Base-by-base conservation (phyloP, 1,140 invertebrate genomes). In the Dendrolimus kikuchii region DNA sequence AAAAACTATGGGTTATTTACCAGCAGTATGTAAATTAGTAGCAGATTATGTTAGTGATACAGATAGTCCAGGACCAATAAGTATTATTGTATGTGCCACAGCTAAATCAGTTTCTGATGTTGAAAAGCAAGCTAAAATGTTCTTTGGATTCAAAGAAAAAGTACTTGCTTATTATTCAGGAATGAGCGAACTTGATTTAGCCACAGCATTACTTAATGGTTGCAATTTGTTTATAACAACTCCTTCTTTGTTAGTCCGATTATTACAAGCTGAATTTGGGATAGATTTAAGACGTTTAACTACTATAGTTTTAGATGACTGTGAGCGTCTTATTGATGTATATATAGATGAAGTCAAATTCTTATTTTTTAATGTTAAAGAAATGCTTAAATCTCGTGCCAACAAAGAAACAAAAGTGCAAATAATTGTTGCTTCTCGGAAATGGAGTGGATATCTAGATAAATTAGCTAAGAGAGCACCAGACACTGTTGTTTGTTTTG, bases 1-100 rank as follows among this genome's bases (percentile, higher is more conserved):
- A 2, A 90, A 89, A 65, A 89, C 89, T 7, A 65, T 89, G 53
- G 85, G 86, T 0, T 89, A 89, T 71, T 57, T 89, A 8, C 88
- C 88, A 1, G 77, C 86, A 5, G 64, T 89, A 2, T 85, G 81
- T 56, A 67, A 81, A 5, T 69, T 88, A 58, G 53, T 88, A 7
- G 64, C 62, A 38, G 84, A 88, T 62, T 68, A 59, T 46, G 36
- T 43, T 42, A 46, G 7, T 39, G 42, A 41, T 42, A 38, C 46
- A 7, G 62, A 68, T 10, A 67, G 71, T 42, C 51, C 60, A 10
- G 77, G 77, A 41, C 80, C 81, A 0, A 67, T 59, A 43, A 64
- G 68, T 41, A 78, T 86, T 7, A 81, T 85, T 43, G 68, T 86
- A 38, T 83, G 81, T 57, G 78, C 73, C 5, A 82, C 83, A 5